Percentiles rank a stretch among this genome's conserved stretches.
Evolutionary conservation across 2,797 vertebrate genomes (phyloP).

Genomic region (Carduelis carduelis): DNA sequence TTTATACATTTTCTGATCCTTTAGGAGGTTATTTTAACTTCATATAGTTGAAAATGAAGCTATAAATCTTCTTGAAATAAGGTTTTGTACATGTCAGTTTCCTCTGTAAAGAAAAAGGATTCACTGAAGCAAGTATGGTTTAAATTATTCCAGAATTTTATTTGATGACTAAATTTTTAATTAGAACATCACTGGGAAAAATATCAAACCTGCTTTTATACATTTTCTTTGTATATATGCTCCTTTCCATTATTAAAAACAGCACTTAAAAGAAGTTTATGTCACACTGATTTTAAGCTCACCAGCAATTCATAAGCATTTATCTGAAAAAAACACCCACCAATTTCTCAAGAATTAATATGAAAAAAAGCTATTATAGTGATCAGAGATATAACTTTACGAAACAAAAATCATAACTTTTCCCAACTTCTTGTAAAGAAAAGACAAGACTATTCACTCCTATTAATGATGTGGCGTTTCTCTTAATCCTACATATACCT

Average conservation of each 20-base stretch:
- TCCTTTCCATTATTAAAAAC: not conserved
- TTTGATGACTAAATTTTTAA: not conserved
- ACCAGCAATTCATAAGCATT: not conserved
- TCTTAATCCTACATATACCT: not conserved
- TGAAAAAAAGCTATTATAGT: not conserved
- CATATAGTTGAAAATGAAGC: not conserved
- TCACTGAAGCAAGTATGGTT: not conserved
- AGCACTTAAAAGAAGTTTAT: not conserved
- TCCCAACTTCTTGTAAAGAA: not conserved
- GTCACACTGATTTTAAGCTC: not conserved
- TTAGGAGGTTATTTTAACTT: not conserved
- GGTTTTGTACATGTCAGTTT: not conserved
- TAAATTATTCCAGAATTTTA: not conserved
- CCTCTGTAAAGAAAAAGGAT: not conserved
- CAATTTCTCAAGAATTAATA: not conserved
- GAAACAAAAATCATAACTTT: not conserved
- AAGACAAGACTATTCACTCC: not conserved
- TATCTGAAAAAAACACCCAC: not conserved
- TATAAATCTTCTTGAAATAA: not conserved
- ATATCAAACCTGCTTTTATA: accelerated
- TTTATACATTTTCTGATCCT: not conserved
- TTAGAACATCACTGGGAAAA: not conserved
- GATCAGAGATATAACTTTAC: not conserved
- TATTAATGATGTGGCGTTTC: not conserved
- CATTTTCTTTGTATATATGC: not conserved